phyloP scores from a whole-genome alignment of 2,797 vertebrate genomes.

The Heliangelus exortis region DNA sequence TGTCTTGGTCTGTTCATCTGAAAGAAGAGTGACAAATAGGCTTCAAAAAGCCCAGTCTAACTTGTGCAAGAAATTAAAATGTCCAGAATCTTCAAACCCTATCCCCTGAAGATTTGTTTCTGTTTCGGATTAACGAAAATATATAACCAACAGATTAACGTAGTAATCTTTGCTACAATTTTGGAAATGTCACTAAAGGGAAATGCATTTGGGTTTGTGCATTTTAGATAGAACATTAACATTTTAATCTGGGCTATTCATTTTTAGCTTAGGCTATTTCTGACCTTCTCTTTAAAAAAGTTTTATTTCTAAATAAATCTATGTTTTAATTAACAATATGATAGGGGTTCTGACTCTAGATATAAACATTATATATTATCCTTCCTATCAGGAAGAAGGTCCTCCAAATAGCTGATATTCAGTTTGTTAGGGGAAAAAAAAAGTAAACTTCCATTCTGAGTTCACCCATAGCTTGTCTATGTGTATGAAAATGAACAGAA shows the following conservation, averaged over 20 bases:
- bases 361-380: not conserved
- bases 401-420: not conserved
- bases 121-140: constrained; percentile 8
- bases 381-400: not conserved
- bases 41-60: not conserved
- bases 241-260: constrained; percentile 37
- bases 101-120: not conserved
- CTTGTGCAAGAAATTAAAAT: not conserved
- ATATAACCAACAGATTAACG: not conserved
- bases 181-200: constrained; percentile 30
- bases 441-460: not conserved
- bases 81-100: not conserved
- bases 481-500: not conserved
- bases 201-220: not conserved
- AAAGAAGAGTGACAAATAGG: not conserved
- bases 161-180: not conserved
- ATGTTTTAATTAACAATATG: constrained; percentile 16
- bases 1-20: not conserved
- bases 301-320: not conserved
- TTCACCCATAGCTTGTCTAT: not conserved
- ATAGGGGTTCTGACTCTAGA: not conserved
- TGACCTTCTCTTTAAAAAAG: constrained; percentile 48
- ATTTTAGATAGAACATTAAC: constrained; percentile 42
- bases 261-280: constrained; percentile 47
- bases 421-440: not conserved